A percentile compares a stretch with the other conserved stretches of the same genome.
Evolutionary conservation across 2,888 invertebrate species (phyloP).

Genomic region (Microdon myrmicae): DNA sequence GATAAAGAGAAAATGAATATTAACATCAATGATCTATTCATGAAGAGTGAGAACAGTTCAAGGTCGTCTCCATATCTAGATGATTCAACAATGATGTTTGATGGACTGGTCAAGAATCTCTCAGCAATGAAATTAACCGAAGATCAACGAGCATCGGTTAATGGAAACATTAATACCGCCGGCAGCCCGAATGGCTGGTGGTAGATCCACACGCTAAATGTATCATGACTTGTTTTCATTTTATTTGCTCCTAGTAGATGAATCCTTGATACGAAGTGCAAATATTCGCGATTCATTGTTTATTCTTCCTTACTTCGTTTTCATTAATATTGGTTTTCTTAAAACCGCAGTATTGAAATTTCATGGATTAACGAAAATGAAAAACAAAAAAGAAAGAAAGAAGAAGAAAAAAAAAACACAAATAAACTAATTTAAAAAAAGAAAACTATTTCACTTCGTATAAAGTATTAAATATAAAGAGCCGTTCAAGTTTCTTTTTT

Average conservation of each 20-base stretch:
- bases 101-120: constrained; percentile 64
- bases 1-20: constrained; percentile 82
- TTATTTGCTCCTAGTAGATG: constrained; percentile 5
- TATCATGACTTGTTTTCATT: neutral
- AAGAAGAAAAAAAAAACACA: too few relatives aligned
- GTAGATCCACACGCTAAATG: constrained; percentile 39
- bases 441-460: constrained; percentile 43
- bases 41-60: constrained; percentile 59
- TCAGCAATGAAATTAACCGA: constrained; percentile 61
- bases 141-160: constrained; percentile 61
- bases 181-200: constrained; percentile 56
- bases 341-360: constrained; percentile 19
- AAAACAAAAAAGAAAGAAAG: constrained; percentile 2
- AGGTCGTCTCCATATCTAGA: constrained; percentile 64
- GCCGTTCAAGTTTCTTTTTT: constrained; percentile 38
- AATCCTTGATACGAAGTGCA: neutral
- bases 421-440: too few relatives aligned
- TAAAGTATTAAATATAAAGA: constrained; percentile 45
- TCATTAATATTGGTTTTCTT: constrained; percentile 7
- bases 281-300: too few relatives aligned
- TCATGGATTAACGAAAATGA: constrained; percentile 3
- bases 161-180: constrained; percentile 55
- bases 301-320: too few relatives aligned
- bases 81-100: constrained; percentile 58
- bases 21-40: constrained; percentile 81